Percentiles rank a stretch among this genome's conserved stretches.
Conservation (phyloP, 2,797 vertebrate genomes). For the Limnodromus scolopaceus region DNA sequence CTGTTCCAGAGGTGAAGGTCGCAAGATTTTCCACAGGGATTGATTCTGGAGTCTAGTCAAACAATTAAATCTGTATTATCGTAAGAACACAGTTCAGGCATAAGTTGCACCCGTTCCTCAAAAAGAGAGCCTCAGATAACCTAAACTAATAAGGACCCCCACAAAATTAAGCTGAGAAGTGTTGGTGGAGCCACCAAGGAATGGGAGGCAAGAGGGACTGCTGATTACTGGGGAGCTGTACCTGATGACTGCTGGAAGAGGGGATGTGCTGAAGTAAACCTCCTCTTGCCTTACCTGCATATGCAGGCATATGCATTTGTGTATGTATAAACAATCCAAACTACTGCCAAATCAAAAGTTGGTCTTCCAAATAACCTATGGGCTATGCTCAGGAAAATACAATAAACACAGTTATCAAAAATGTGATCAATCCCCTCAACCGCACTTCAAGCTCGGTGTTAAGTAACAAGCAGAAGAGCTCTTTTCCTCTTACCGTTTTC, state of each 20-base stretch:
- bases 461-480: neutral
- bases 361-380: neutral
- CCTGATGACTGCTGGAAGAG: neutral
- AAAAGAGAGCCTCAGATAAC: neutral
- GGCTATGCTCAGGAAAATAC: neutral
- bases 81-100: neutral
- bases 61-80: neutral
- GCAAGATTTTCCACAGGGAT: neutral
- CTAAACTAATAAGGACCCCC: neutral
- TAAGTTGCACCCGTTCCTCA: neutral
- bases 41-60: neutral
- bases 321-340: neutral
- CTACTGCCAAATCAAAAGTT: neutral
- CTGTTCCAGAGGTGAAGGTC: neutral
- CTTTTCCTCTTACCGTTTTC: neutral
- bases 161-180: neutral
- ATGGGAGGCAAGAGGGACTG: neutral
- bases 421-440: neutral
- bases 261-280: neutral
- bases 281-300: neutral
- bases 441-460: neutral
- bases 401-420: constrained; percentile 15
- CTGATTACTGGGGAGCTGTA: neutral
- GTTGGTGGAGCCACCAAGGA: neutral
- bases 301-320: neutral